Conservation (phyloP, 2,797 vertebrate species). For the Enteromius treurensis region DNA sequence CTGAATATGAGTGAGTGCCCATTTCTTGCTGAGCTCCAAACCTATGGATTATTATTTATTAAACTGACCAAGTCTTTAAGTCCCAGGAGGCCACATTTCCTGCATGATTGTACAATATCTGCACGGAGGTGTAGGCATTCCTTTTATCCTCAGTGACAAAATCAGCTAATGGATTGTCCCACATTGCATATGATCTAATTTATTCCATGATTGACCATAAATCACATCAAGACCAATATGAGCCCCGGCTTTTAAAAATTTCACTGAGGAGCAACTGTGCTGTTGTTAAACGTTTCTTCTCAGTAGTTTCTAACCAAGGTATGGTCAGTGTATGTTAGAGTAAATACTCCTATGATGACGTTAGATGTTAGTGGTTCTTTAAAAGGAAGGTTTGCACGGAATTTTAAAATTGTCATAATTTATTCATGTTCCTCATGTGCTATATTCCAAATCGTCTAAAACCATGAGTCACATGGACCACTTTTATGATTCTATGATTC, state of each 20-base stretch:
- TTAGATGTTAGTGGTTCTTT: not conserved
- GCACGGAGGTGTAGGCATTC: conserved; percentile 66
- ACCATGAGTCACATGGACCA: not conserved
- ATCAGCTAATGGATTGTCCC: conserved; percentile 72
- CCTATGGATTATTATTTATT: conserved; percentile 72
- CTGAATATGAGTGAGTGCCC: conserved; percentile 29
- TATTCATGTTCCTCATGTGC: not conserved
- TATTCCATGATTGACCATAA: conserved; percentile 70
- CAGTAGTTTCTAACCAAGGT: not conserved
- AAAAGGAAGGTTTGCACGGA: not conserved
- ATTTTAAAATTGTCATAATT: not conserved
- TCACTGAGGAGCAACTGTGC: conserved; percentile 8
- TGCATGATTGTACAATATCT: conserved; percentile 78
- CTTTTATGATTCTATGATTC: not conserved
- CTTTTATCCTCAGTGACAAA: conserved; percentile 66
- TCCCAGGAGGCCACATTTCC: conserved; percentile 70
- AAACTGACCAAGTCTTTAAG: conserved; percentile 56
- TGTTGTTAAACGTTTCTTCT: not conserved
- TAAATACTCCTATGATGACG: not conserved
- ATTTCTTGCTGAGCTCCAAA: conserved; percentile 49
- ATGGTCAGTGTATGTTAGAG: not conserved
- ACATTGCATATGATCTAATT: conserved; percentile 73
- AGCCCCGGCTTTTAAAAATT: conserved; percentile 23
- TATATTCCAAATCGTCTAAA: no score
- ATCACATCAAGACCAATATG: conserved; percentile 39